A percentile compares a stretch with the other conserved stretches of the same genome.
These are phyloP conservation scores for Glaucidium brasilianum DNA, from an alignment of 2,113 vertebrate genomes.

Conservation along the genomic window DNA sequence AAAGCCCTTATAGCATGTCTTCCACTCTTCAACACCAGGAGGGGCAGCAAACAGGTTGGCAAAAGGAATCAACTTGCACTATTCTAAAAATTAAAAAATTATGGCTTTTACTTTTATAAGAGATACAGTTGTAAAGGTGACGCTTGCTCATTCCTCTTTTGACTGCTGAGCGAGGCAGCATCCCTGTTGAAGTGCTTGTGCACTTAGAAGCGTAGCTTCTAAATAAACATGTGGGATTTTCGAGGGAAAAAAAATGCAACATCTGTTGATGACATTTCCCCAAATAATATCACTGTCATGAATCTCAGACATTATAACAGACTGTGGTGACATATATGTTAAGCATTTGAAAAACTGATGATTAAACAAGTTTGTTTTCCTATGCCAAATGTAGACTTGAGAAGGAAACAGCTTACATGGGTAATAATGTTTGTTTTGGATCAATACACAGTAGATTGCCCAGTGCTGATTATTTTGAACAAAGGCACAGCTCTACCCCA, in stretches of 20 bases:
- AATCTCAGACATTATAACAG: neutral
- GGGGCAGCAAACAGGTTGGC: neutral
- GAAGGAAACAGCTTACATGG: conserved; percentile 17
- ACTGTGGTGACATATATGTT: neutral
- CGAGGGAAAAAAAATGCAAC: neutral
- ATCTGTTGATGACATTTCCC: neutral
- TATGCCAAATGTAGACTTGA: neutral
- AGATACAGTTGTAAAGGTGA: fast-evolving
- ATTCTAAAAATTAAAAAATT: neutral
- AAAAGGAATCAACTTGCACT: neutral
- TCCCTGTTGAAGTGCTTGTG: neutral
- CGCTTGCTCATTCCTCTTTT: neutral
- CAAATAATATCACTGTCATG: neutral
- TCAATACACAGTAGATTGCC: neutral
- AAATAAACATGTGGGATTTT: neutral
- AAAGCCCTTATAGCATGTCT: neutral
- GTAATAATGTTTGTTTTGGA: conserved; percentile 42
- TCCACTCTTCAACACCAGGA: fast-evolving
- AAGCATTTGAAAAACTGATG: conserved; percentile 24
- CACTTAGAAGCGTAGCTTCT: neutral
- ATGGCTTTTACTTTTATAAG: neutral
- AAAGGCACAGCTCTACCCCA: neutral
- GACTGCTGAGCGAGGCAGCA: neutral
- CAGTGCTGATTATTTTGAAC: conserved; percentile 48
- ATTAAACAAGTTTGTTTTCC: conserved; percentile 36